Base-by-base conservation (phyloP, 2,888 invertebrate genomes). In the Drosophila mercatorum region DNA sequence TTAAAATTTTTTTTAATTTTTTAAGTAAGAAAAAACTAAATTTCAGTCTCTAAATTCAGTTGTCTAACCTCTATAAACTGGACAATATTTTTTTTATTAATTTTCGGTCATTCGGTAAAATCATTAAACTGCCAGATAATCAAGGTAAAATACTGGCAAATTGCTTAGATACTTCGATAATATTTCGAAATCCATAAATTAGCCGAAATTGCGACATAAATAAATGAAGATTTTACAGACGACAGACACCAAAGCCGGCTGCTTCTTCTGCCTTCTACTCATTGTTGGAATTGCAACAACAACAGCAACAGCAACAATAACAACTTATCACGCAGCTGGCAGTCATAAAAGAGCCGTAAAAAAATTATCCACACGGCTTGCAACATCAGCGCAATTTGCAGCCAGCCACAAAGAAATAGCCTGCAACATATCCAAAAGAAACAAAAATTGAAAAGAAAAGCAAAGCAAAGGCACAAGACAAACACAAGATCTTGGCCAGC, bases 341-440 rank as follows among this genome's bases (percentile, higher is more conserved):
- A 69, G 72, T 64, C 75, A 56, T 78, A 78, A 78, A 77, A 77
- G 57, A 71, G 70, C 53, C 64, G 59, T 72, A 69, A 68, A 79
- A 65, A 75, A 62, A 75, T 60, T 77, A 78, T 65, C 46, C 64
- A 65, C 78, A 72, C 56, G 44, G 61, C 78, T 84, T 83, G 85
- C 82, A 83, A 78, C 83, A 82, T 80, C 79, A 70, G 53, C 78
- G 71, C 77, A 78, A 82, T 80, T 81, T 80, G 82, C 82, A 83
- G 65, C 60, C 55, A 69, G 56, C 59, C 69, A 74, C 51, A 52
- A 44, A 64, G 46, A 65, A 44, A 75, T 38, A 79, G 69, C 49
- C 62, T 69, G 70, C 72, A 80, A 68, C 59, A 74, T 68, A 59
- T 47, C 52, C 31, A 36, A 72, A 66, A 64, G 14, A 28, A 57